phyloP scores from a whole-genome alignment of 2,113 vertebrate species.

The Ciconia maguari region DNA sequence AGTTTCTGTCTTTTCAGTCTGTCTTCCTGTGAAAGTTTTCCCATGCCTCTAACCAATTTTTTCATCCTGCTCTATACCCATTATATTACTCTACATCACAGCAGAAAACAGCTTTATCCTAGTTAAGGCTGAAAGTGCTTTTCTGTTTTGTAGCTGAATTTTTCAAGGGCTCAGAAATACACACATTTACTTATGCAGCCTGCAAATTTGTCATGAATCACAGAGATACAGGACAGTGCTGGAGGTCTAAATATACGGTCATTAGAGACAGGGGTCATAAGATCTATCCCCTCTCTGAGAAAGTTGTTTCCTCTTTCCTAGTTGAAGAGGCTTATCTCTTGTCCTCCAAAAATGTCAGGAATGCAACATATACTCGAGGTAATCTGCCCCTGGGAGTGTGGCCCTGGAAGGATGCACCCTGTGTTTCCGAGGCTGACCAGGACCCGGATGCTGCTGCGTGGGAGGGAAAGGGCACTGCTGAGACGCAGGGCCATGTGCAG shows the following conservation, averaged over 20 bases:
- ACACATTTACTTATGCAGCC: neutral
- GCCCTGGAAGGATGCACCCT: neutral
- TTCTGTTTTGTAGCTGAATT: neutral
- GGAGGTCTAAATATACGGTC: neutral
- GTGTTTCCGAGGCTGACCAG: neutral
- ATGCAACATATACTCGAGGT: neutral
- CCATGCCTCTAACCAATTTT: neutral
- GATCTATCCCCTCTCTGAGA: neutral
- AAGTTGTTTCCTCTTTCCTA: neutral
- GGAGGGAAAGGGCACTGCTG: neutral
- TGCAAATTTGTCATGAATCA: neutral
- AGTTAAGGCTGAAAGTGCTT: neutral
- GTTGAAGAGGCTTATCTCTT: neutral
- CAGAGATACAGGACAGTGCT: neutral
- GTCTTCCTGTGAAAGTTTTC: neutral
- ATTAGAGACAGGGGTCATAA: neutral
- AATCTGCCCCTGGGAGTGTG: neutral
- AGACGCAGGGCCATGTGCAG: accelerated
- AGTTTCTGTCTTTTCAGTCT: neutral
- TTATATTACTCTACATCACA: neutral
- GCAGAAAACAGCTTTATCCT: neutral
- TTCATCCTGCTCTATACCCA: neutral
- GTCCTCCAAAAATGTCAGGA: neutral
- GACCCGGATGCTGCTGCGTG: neutral
- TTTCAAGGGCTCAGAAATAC: neutral